phyloP scores from a whole-genome alignment of 2,797 vertebrate genomes.

The Gila robusta region DNA sequence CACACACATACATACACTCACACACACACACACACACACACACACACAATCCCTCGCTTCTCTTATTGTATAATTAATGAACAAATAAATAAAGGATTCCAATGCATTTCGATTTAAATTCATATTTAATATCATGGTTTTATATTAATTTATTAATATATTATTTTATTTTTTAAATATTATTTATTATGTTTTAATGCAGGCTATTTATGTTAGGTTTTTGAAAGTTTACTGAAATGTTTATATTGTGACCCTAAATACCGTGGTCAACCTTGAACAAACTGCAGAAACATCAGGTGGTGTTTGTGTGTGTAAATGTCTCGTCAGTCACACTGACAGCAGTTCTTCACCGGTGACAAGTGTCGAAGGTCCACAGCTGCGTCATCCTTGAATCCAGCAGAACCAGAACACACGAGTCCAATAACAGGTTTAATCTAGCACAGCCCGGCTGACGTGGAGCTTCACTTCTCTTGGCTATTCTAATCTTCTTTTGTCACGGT shows the following conservation, averaged over 20 bases:
- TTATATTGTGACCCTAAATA: background rate
- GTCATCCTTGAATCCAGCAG: background rate
- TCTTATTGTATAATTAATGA: background rate
- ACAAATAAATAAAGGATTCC: background rate
- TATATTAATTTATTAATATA: no score
- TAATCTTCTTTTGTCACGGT: conserved; percentile 42
- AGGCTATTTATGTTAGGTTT: background rate
- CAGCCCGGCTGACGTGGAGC: conserved; percentile 23
- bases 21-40: no score
- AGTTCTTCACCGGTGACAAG: background rate
- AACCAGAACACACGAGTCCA: background rate
- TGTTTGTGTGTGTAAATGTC: background rate
- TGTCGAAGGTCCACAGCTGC: background rate
- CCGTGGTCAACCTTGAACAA: background rate
- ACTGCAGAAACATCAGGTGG: conserved; percentile 29
- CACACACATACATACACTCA: no score
- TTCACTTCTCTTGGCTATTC: conserved; percentile 58
- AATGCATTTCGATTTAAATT: background rate
- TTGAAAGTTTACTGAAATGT: background rate
- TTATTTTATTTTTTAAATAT: no score
- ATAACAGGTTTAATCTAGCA: conserved; percentile 31
- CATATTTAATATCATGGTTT: no score
- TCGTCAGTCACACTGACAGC: background rate
- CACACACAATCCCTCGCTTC: background rate
- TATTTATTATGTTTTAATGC: background rate